Evolutionary conservation across 2,888 invertebrate species (phyloP).

Genomic region (Phytoseiulus persimilis): DNA sequence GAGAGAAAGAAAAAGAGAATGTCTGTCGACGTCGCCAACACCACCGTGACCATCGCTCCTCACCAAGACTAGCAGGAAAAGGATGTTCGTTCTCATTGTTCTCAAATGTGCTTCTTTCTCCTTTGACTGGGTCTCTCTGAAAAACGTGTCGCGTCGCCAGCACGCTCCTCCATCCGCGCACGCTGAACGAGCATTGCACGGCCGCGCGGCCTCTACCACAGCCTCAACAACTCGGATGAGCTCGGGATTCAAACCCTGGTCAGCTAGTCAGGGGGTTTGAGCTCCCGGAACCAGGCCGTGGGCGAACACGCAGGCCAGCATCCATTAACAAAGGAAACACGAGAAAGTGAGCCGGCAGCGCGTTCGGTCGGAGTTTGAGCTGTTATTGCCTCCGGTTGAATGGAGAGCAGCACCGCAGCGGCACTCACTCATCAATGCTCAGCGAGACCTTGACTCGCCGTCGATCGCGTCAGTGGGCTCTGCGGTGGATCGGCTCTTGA

Average conservation of each 20-base stretch:
- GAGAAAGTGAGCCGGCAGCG: neutral
- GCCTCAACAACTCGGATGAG: neutral
- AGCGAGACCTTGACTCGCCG: neutral
- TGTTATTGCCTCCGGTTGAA: neutral
- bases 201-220: neutral
- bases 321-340: neutral
- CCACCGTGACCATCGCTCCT: neutral
- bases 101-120: neutral
- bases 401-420: neutral
- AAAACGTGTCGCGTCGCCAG: neutral
- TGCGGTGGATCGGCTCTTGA: too few relatives aligned
- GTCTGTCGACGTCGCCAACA: neutral
- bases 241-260: neutral
- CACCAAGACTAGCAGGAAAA: neutral
- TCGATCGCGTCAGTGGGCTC: neutral
- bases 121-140: neutral
- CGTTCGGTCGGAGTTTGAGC: neutral
- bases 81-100: constrained; percentile 5
- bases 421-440: neutral
- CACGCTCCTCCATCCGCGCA: neutral
- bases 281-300: neutral
- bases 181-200: neutral
- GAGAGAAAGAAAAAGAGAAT: neutral
- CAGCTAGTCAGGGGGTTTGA: neutral
- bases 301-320: neutral